Base-by-base conservation (phyloP, 1,140 invertebrate genomes). In the Macrobrachium nipponense region DNA sequence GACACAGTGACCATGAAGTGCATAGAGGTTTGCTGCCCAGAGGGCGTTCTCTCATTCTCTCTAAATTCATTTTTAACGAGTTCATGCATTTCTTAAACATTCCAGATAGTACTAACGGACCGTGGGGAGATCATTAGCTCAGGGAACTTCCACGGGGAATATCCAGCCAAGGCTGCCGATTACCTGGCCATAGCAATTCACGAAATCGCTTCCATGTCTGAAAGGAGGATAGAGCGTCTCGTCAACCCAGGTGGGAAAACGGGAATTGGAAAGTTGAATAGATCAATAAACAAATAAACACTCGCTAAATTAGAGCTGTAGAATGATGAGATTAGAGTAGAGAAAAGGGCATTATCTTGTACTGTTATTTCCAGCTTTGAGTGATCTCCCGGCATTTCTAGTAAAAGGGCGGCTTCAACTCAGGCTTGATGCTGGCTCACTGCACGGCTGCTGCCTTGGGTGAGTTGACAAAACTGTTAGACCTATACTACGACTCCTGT, bases 351-450 rank as follows among this genome's bases (percentile, higher is more conserved):
- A 36, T n/a, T 4, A 4, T 36, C 27, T 36, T 36, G 27, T 36
- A 4, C 27, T 4, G 27, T 5, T 15, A 17, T 83, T 89, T 90
- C 73, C 89, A 94, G 94, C 93, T 68, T 91, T 94, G 68, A 94
- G 94, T 90, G 94, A 94, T 88, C 89, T 95, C 5, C 95, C 95
- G 7, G 94, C 95, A 0, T 95, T 95, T 90, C 90, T 95, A 58
- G 94, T 94, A 0, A 92, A 93, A 88, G 93, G 95, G 95, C 44
- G 95, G 95, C 2, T 91, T 96, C 0, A 95, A 95, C 90, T 95
- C 95, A 17, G 95, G 95, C 5, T 95, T 96, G 89, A 95, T 95
- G 95, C 92, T 95, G 62, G 94, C 95, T 23, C 95, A 95, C 90
- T 94, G 94, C 87, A 95, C 95, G 15, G 94, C 95, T 6, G 95